These are phyloP conservation scores for Vanessa atalanta DNA, from an alignment of 1,140 invertebrate genomes.

Conservation along the genomic window DNA sequence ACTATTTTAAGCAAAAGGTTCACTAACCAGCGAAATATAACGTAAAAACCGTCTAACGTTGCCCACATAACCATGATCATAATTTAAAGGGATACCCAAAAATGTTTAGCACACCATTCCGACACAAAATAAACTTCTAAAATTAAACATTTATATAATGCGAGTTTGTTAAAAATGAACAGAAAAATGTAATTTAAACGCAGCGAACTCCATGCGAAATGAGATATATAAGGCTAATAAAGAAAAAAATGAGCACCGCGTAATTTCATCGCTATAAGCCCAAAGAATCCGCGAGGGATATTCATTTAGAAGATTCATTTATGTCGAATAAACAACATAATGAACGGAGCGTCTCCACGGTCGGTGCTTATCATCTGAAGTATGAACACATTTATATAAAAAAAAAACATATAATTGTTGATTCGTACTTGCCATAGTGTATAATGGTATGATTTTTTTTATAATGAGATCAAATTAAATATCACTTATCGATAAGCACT, in stretches of 20 bases:
- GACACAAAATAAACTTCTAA: not conserved
- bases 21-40: not conserved
- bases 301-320: constrained; percentile 16
- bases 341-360: constrained; percentile 6
- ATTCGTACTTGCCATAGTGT: too few relatives aligned
- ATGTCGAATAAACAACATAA: constrained; percentile 29
- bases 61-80: not conserved
- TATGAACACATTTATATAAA: not conserved
- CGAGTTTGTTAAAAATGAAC: constrained; percentile 18
- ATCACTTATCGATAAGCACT: too few relatives aligned
- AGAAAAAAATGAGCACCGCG: constrained; percentile 33
- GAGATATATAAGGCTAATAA: constrained; percentile 23
- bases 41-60: not conserved
- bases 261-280: constrained; percentile 30
- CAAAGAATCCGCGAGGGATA: constrained; percentile 13
- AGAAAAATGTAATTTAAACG: constrained; percentile 21
- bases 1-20: too few relatives aligned
- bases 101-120: not conserved
- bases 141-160: constrained; percentile 3
- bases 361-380: not conserved
- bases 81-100: not conserved
- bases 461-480: too few relatives aligned
- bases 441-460: too few relatives aligned
- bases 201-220: constrained; percentile 6
- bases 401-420: too few relatives aligned